phyloP scores from a whole-genome alignment of 1,140 invertebrate species.

The Calliphora vicina region DNA sequence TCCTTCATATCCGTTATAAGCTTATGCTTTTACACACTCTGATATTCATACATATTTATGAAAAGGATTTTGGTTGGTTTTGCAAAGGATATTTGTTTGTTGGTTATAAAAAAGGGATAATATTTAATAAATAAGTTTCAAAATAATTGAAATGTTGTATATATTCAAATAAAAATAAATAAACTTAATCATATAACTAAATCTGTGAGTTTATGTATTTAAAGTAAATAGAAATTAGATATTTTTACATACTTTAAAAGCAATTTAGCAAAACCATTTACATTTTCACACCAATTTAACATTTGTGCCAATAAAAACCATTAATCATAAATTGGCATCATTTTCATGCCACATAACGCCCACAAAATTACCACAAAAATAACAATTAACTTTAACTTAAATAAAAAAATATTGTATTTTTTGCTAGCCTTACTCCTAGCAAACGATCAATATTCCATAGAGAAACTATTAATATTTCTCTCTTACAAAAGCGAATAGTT shows the following conservation, averaged over 20 bases:
- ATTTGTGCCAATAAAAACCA: neutral
- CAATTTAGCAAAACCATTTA: neutral
- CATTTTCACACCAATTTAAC: slow-evolving; percentile 3
- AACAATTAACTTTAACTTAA: slow-evolving; percentile 16
- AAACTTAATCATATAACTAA: too few relatives aligned
- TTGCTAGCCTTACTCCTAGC: neutral
- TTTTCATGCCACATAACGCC: slow-evolving; percentile 26
- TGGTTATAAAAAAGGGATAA: too few relatives aligned
- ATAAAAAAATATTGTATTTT: neutral
- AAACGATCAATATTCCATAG: slow-evolving; percentile 19
- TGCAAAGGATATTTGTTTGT: too few relatives aligned
- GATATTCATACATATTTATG: too few relatives aligned
- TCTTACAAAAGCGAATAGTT: neutral
- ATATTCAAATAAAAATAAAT: too few relatives aligned
- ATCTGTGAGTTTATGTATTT: too few relatives aligned
- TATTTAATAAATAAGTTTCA: too few relatives aligned
- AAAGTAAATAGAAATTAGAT: too few relatives aligned
- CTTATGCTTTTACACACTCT: neutral
- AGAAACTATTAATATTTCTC: slow-evolving; percentile 22
- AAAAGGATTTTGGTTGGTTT: too few relatives aligned
- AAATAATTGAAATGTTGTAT: too few relatives aligned
- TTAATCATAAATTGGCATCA: slow-evolving; percentile 28
- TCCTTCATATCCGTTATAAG: slow-evolving; percentile 57
- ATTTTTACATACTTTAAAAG: neutral
- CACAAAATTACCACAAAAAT: slow-evolving; percentile 19